phyloP scores from a whole-genome alignment of 2,888 invertebrate genomes.

The Pristionchus mayeri region DNA sequence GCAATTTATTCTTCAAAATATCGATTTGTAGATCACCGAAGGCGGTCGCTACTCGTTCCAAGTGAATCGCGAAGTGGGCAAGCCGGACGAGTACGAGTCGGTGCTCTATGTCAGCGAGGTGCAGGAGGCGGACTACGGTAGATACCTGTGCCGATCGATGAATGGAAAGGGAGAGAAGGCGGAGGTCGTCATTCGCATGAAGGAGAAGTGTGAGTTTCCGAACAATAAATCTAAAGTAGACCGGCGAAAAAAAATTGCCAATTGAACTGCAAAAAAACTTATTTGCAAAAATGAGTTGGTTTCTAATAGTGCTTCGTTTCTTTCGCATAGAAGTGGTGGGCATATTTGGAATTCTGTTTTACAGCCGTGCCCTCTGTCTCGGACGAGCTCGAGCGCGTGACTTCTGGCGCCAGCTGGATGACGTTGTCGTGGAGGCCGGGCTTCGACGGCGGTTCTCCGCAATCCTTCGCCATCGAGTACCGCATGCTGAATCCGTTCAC shows the following conservation, averaged over 20 bases:
- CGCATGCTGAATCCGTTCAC: slow-evolving; percentile 60
- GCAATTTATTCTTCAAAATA: background rate
- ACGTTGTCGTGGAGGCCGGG: slow-evolving; percentile 71
- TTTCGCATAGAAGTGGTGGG: too few relatives aligned
- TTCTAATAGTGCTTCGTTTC: too few relatives aligned
- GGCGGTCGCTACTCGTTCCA: slow-evolving; percentile 59
- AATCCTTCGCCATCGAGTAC: slow-evolving; percentile 60
- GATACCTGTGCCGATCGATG: slow-evolving; percentile 87
- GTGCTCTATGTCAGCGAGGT: slow-evolving; percentile 48
- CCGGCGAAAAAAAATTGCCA: too few relatives aligned
- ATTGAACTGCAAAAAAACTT: too few relatives aligned
- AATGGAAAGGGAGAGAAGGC: slow-evolving; percentile 84
- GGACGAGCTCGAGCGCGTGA: slow-evolving; percentile 57
- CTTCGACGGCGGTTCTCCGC: slow-evolving; percentile 73
- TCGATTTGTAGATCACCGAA: slow-evolving; percentile 46
- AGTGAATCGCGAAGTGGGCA: slow-evolving; percentile 52
- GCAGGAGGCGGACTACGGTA: slow-evolving; percentile 83
- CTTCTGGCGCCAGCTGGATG: slow-evolving; percentile 62
- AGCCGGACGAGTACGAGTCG: slow-evolving; percentile 68
- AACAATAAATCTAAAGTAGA: too few relatives aligned
- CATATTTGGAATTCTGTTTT: slow-evolving; percentile 22
- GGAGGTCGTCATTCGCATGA: slow-evolving; percentile 64
- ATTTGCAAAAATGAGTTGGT: too few relatives aligned
- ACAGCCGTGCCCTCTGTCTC: slow-evolving; percentile 65
- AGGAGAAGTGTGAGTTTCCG: slow-evolving; percentile 57